A percentile compares a stretch with the other conserved stretches of the same genome.
Conservation (phyloP, 2,888 invertebrate genomes). For the Nemoura dubitans region DNA sequence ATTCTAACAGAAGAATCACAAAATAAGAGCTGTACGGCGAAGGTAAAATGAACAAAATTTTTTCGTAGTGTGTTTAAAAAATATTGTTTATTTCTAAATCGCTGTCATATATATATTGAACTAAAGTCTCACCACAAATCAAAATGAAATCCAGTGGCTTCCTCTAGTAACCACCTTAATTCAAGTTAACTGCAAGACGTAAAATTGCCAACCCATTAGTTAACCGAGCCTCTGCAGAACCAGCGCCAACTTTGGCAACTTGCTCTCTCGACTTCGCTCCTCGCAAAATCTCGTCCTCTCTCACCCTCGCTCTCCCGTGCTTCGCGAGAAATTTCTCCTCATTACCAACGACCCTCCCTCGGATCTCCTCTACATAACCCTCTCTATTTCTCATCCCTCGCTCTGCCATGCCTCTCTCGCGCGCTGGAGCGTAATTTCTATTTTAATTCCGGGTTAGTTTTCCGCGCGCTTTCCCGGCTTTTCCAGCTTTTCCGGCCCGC, state of each 20-base stretch:
- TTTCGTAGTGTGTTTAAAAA: too few relatives aligned
- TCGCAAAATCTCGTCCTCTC: neutral
- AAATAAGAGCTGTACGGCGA: too few relatives aligned
- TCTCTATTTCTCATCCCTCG: neutral
- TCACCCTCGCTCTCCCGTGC: neutral
- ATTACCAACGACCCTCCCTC: slow-evolving; percentile 17
- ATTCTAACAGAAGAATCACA: too few relatives aligned
- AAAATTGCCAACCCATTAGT: neutral
- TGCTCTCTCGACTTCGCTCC: neutral
- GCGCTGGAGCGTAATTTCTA: slow-evolving; percentile 28
- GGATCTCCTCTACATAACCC: neutral
- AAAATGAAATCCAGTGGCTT: neutral
- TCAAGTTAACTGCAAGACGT: neutral
- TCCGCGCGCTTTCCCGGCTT: neutral
- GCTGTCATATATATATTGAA: too few relatives aligned
- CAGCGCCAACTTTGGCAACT: neutral
- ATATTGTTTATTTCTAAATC: too few relatives aligned
- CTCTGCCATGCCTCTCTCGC: neutral
- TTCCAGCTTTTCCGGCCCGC: neutral
- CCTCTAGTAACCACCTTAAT: neutral
- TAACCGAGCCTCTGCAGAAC: neutral
- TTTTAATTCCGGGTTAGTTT: slow-evolving; percentile 36
- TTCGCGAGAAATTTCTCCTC: slow-evolving; percentile 15
- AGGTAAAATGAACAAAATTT: too few relatives aligned
- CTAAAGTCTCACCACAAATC: too few relatives aligned